Evolutionary conservation across 2,888 invertebrate genomes (phyloP).

Genomic region (Ernsta delagoae): DNA sequence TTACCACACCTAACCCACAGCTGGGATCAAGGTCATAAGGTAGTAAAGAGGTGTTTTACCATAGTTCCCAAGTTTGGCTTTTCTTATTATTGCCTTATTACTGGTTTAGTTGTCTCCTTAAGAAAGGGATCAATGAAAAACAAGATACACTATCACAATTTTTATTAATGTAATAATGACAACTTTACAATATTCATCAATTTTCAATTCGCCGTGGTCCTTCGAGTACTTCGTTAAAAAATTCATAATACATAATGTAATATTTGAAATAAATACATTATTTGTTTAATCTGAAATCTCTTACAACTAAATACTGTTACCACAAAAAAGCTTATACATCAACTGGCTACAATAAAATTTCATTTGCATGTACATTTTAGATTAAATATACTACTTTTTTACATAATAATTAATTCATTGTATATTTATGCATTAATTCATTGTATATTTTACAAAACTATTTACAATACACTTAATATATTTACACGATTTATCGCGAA

Average conservation of each 20-base stretch:
- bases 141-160: conserved; percentile 23
- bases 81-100: no score
- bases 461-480: conserved; percentile 41
- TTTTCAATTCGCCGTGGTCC: conserved; percentile 45
- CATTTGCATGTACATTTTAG: conserved; percentile 1
- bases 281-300: conserved; percentile 23
- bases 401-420: conserved; percentile 33
- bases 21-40: no score
- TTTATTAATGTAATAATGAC: conserved; percentile 34
- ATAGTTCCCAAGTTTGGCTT: no score
- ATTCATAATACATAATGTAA: conserved; percentile 9
- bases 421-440: conserved; percentile 33
- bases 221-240: conserved; percentile 33
- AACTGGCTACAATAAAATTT: conserved; percentile 36
- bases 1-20: no score
- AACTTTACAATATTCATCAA: conserved; percentile 27
- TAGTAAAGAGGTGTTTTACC: no score
- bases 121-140: conserved; percentile 18
- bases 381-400: conserved; percentile 25
- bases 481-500: conserved; percentile 27
- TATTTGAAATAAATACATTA: conserved; percentile 39
- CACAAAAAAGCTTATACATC: conserved; percentile 41
- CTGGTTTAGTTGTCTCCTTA: no score
- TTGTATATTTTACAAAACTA: conserved; percentile 41
- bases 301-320: conserved; percentile 35